Conservation (phyloP, 2,797 vertebrate genomes). For the Zalophus californianus region DNA sequence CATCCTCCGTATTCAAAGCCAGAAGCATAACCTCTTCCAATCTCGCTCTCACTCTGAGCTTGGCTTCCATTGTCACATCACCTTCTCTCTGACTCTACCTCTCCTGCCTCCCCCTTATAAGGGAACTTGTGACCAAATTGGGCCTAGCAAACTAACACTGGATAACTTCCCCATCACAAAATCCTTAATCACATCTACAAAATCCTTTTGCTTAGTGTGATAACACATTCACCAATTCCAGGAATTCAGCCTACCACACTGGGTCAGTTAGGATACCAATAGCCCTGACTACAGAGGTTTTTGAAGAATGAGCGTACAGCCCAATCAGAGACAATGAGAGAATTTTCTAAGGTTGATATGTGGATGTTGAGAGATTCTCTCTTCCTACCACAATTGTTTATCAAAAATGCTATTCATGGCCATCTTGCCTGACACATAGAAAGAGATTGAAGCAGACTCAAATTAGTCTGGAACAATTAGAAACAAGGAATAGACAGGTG, state of each 20-base stretch:
- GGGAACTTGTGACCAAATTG: neutral
- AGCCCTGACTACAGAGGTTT: neutral
- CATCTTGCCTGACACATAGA: neutral
- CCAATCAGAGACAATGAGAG: neutral
- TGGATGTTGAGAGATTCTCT: neutral
- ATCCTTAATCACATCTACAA: neutral
- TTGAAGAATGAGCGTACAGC: neutral
- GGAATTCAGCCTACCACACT: neutral
- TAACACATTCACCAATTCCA: neutral
- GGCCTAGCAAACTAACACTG: neutral
- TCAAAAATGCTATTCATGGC: neutral
- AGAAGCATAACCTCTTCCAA: neutral
- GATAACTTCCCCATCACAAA: neutral
- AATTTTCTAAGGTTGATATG: neutral
- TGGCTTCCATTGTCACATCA: neutral
- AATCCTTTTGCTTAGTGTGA: neutral
- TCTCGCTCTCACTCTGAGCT: neutral
- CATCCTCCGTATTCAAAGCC: neutral
- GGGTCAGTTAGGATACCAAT: neutral
- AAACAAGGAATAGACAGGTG: neutral
- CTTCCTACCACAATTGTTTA: neutral
- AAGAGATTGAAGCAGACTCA: neutral
- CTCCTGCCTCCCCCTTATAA: neutral
- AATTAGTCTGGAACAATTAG: neutral
- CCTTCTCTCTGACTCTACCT: neutral